A percentile compares a stretch with the other conserved stretches of the same genome.
These are phyloP conservation scores for Epizoanthus scotinus DNA, from an alignment of 92 coral and sea anemone species.

Conservation along the genomic window DNA sequence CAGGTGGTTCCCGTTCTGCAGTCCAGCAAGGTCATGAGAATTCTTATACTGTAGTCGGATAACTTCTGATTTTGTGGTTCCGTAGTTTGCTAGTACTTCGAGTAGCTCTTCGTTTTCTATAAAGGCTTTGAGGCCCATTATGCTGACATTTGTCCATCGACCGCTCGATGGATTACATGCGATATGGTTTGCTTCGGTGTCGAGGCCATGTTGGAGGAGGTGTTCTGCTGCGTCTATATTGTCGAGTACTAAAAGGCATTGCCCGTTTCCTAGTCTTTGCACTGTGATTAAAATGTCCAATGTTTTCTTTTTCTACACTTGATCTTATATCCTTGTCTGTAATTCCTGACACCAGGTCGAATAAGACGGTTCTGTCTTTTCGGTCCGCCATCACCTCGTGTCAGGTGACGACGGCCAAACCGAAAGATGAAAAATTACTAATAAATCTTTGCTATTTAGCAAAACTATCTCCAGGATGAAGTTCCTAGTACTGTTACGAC, in stretches of 20 bases:
- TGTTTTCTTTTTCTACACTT: too few relatives aligned
- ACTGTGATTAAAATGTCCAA: too few relatives aligned
- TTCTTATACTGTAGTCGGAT: constrained; percentile 39
- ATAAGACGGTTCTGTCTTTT: too few relatives aligned
- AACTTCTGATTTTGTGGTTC: constrained; percentile 25
- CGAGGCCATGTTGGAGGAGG: neutral
- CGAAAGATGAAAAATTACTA: too few relatives aligned
- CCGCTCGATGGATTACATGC: constrained; percentile 3
- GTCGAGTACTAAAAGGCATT: neutral
- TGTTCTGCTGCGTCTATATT: neutral
- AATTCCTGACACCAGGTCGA: too few relatives aligned
- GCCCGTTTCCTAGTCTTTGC: neutral
- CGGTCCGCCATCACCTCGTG: too few relatives aligned
- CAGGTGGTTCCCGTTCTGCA: constrained; percentile 42
- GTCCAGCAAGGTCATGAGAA: constrained; percentile 41
- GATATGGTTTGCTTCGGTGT: neutral
- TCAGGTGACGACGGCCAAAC: too few relatives aligned
- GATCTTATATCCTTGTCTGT: too few relatives aligned
- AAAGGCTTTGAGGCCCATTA: constrained; percentile 33
- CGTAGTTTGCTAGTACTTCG: neutral
- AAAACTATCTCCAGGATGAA: too few relatives aligned
- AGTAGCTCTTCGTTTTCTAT: neutral
- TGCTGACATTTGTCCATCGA: constrained; percentile 12
- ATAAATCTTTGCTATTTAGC: too few relatives aligned
- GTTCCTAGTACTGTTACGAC: too few relatives aligned